Percentiles rank a stretch among this genome's conserved stretches.
These are phyloP conservation scores for Pelosia muscerda DNA, from an alignment of 2,888 invertebrate genomes.

Conservation along the genomic window DNA sequence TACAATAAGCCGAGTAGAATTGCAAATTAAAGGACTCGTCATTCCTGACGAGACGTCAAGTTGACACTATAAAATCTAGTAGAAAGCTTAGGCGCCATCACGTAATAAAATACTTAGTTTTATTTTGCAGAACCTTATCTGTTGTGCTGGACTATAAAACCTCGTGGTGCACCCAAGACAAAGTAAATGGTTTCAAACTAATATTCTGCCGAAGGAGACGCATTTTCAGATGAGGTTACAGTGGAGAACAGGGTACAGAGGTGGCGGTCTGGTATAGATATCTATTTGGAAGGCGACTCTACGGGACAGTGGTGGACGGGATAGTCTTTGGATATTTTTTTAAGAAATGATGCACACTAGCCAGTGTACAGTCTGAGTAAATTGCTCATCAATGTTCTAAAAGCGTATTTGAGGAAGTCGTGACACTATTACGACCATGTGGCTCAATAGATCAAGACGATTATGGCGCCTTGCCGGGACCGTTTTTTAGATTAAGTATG, in stretches of 20 bases:
- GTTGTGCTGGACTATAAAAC: not conserved
- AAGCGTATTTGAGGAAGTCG: not conserved
- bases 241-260: too few species aligned
- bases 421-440: not conserved
- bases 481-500: not conserved
- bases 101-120: not conserved
- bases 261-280: too few species aligned
- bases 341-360: too few species aligned
- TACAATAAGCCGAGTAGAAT: too few species aligned
- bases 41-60: not conserved
- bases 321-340: too few species aligned
- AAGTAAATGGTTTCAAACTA: not conserved
- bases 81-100: not conserved
- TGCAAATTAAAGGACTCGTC: too few species aligned
- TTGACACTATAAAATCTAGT: not conserved
- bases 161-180: not conserved
- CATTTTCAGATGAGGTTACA: not conserved
- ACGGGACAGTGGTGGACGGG: too few species aligned
- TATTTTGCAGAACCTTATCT: not conserved
- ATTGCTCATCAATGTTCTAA: not conserved
- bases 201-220: not conserved
- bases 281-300: too few species aligned
- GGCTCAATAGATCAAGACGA: not conserved
- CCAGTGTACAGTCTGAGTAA: too few species aligned
- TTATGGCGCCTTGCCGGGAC: not conserved